phyloP scores from a whole-genome alignment of 2,888 invertebrate genomes.

The Lordiphosa fenestrarum region DNA sequence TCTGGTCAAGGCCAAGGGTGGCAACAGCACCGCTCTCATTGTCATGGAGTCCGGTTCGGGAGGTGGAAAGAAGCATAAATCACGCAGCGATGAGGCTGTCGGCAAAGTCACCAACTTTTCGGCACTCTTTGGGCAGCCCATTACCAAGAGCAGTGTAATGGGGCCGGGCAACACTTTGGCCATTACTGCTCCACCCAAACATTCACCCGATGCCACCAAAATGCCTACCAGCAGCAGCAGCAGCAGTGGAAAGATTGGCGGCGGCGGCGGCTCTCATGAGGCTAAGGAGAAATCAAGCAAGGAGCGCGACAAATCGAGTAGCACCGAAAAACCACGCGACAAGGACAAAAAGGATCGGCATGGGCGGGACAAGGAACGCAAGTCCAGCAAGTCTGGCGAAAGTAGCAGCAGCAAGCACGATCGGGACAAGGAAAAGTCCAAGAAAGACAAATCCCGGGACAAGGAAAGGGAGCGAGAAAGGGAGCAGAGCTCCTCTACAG shows the following conservation, averaged over 20 bases:
- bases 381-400: conserved; percentile 78
- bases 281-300: conserved; percentile 72
- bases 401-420: conserved; percentile 79
- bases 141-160: conserved; percentile 85
- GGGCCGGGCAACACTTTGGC: conserved; percentile 9
- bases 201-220: conserved; percentile 68
- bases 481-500: conserved; percentile 55
- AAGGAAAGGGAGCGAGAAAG: conserved; percentile 81
- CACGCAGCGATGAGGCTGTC: conserved; percentile 81
- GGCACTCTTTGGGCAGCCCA: conserved; percentile 90
- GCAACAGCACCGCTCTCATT: conserved; percentile 27
- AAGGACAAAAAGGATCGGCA: conserved; percentile 82
- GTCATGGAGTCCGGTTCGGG: conserved; percentile 29
- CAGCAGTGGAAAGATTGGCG: conserved; percentile 33
- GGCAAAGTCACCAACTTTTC: conserved; percentile 86
- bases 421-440: conserved; percentile 80
- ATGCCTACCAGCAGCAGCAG: conserved; percentile 8
- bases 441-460: conserved; percentile 82
- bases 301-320: conserved; percentile 73
- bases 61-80: conserved; percentile 83
- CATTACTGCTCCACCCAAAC: conserved; percentile 81
- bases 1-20: conserved; percentile 85
- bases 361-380: conserved; percentile 82
- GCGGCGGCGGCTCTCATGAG: conserved; percentile 59
- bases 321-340: conserved; percentile 77